These are phyloP conservation scores for Ceratoteleas bidentatus DNA, from an alignment of 1,140 invertebrate genomes.

Conservation along the genomic window DNA sequence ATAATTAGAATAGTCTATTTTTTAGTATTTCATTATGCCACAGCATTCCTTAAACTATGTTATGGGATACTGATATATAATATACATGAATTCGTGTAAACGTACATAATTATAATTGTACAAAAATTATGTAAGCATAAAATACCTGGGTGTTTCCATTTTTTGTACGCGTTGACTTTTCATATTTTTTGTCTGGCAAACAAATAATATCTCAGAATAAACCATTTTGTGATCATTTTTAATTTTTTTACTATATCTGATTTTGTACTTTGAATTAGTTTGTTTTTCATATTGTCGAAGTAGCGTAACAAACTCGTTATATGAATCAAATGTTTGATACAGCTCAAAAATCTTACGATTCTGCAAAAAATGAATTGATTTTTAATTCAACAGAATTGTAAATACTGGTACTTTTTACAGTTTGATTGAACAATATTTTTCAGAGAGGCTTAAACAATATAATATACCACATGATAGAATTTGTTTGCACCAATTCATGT, in stretches of 20 bases:
- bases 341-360: neutral
- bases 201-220: conserved; percentile 22
- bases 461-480: neutral
- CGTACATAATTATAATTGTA: neutral
- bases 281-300: conserved; percentile 18
- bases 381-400: neutral
- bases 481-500: conserved; percentile 25
- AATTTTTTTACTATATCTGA: conserved; percentile 33
- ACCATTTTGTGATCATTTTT: conserved; percentile 11
- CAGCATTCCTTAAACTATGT: too few relatives aligned
- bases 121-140: neutral
- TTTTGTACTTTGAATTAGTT: conserved; percentile 28
- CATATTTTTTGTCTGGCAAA: conserved; percentile 14
- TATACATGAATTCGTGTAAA: too few relatives aligned
- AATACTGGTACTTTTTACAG: too few relatives aligned
- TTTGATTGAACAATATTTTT: neutral
- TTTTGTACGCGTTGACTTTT: neutral
- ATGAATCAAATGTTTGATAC: conserved; percentile 9
- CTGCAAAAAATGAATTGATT: conserved; percentile 15
- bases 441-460: too few relatives aligned
- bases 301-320: conserved; percentile 9
- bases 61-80: too few relatives aligned
- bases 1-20: too few relatives aligned
- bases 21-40: too few relatives aligned
- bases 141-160: too few relatives aligned